phyloP scores from a whole-genome alignment of 2,797 vertebrate genomes.

The Furcifer pardalis region DNA sequence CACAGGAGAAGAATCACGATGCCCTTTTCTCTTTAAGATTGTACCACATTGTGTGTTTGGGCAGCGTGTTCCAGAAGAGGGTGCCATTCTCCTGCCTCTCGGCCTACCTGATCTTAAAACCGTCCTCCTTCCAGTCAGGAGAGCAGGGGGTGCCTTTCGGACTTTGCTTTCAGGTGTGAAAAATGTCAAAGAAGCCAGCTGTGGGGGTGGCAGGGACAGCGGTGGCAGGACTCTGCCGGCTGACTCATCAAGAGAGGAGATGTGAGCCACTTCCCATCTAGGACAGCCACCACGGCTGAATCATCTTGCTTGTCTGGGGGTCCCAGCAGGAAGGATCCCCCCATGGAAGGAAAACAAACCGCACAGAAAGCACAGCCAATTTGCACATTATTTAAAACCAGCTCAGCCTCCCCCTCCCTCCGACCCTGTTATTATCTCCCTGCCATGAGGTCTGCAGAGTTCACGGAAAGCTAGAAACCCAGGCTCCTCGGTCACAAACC shows the following conservation, averaged over 20 bases:
- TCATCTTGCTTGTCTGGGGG: slow-evolving; percentile 41
- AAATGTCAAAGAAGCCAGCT: background rate
- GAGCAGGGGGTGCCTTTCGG: background rate
- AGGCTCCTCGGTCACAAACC: background rate
- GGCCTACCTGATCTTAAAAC: background rate
- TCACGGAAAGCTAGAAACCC: slow-evolving; percentile 43
- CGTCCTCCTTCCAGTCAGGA: background rate
- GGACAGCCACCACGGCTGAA: slow-evolving; percentile 48
- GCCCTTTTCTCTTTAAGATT: no score
- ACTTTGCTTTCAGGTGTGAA: slow-evolving; percentile 20
- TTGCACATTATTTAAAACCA: slow-evolving; percentile 71
- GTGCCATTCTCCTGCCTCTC: background rate
- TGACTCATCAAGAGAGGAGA: slow-evolving; percentile 42
- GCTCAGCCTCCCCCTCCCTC: slow-evolving; percentile 59
- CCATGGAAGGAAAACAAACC: slow-evolving; percentile 62
- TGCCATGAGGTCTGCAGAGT: slow-evolving; percentile 47
- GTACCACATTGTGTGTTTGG: background rate
- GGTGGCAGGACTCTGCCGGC: slow-evolving; percentile 31
- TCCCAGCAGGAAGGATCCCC: slow-evolving; percentile 57
- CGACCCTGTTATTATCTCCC: slow-evolving; percentile 60
- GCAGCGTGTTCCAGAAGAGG: background rate
- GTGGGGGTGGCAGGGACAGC: background rate
- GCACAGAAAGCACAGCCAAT: slow-evolving; percentile 60
- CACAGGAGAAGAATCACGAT: no score
- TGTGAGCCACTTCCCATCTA: slow-evolving; percentile 22